Evolutionary conservation across 2,113 vertebrate species (phyloP), one percentile per base, ranked within the genome.

Genomic region (Melospiza melodia): DNA sequence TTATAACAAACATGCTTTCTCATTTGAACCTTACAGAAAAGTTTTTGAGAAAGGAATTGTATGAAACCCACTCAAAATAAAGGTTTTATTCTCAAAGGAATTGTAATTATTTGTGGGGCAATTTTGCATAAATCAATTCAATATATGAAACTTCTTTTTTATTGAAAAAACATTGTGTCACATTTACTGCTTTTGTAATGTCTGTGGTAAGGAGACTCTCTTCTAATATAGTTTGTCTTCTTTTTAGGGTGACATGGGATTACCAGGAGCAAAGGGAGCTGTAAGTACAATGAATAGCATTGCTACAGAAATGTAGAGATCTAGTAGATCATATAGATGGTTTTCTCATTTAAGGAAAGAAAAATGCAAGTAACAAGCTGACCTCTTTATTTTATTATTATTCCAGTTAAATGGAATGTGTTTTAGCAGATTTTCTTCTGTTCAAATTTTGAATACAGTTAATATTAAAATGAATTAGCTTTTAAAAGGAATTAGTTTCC

Each of bases 251-350:
- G 98, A 99, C n/a, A 15, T 83, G 76, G 99, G 99, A 97, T 98
- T 98, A 66, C n/a, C 96, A 77, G 99, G 99, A 92, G 73, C 98
- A 81, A 99, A 99, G 95, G 99, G 99, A 98, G 97, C 98, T 83
- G 99, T 99, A 97, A 98, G 99, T 98, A 98, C 83, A 94, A 95
- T 55, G 31, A 96, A 81, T 23, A 91, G 5, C 62, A 87, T 55
- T 85, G 41, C 31, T 89, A 62, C 10, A 83, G 58, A 92, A 75
- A 88, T 61, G 37, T 4, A 52, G 87, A 96, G 77, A n/a, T 75
- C 33, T 82, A 44, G 33, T 49, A 82, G 80, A 94, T 94, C 44
- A 94, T 41, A 62, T 66, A 35, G 55, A 65, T 17, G n/a, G 2
- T 43, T 82, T 62, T 87, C 55, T 85, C 61, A 51, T 71, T 94